Evolutionary conservation across 2,113 vertebrate species (phyloP), one percentile per base, ranked within the genome.

Genomic region (Saguinus midas): DNA sequence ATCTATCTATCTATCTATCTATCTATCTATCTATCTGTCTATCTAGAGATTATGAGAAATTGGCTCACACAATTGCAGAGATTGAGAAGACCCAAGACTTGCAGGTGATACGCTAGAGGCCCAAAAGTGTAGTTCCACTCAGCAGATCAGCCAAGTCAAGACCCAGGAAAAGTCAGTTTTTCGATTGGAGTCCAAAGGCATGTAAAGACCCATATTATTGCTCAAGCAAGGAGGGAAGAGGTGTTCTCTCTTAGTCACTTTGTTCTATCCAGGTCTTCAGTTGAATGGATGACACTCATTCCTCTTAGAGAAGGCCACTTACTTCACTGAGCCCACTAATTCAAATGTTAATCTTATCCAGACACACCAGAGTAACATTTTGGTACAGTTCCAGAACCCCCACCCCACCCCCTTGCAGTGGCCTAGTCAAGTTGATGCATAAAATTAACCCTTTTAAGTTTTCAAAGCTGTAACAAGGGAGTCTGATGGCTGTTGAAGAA

Each of bases 361-460:
- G 16, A 78, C 43, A 25, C 20, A 78, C 8, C n/a, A 40, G 17
- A 20, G 12, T 9, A 52, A 70, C 20, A 23, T 76, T 16, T 55
- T 84, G 50, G 6, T 12, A 9, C 12, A 75, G 3, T 1, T 52
- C n/a, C 55, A 11, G 35, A 20, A 25, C 9, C 2, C 16, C 37
- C 16, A 16, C 50, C 50, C 12, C 27, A 14, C 0, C 12, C 27
- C 61, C 2, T 0, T 0, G 27, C 61, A 16, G 37, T 16, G 23
- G 16, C 23, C 43, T 13, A 29, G 37, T 8, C n/a, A 35, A 21
- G n/a, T 25, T 80, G 10, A 8, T 48, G 48, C 11, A 48, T 48
- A 12, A 48, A 48, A 48, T 48, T 48, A 48, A 48, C 48, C 48
- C 48, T 48, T 48, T 48, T 48, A 0, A 25, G 21, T 57, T 48